Conservation (phyloP, 2,113 vertebrate genomes). For the mouse (Mus musculus) region DNA sequence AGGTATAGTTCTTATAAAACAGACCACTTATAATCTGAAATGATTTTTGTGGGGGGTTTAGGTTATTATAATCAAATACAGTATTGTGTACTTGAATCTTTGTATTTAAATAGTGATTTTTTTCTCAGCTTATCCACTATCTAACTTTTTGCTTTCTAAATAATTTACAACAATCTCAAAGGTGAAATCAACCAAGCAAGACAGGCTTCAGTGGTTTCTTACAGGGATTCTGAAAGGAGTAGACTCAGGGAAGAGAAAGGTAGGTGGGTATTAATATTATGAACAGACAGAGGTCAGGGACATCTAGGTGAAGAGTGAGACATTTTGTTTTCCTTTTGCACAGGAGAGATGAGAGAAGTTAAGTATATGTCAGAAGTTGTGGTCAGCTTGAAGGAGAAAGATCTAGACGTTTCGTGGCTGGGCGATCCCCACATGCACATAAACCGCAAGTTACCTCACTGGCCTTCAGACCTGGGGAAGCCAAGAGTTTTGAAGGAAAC, state of each 20-base stretch:
- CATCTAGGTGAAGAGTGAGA: not conserved
- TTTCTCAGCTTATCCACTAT: not conserved
- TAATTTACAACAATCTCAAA: slow-evolving; percentile 16
- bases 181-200: not conserved
- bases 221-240: not conserved
- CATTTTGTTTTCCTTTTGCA: not conserved
- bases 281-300: not conserved
- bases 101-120: not conserved
- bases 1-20: not conserved
- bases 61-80: not conserved
- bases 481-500: not conserved
- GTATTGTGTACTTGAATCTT: not conserved
- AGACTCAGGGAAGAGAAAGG: not conserved
- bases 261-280: not conserved
- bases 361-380: not conserved
- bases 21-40: not conserved
- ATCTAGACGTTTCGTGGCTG: not conserved
- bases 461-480: not conserved
- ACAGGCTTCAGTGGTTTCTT: not conserved
- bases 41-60: not conserved
- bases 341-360: not conserved
- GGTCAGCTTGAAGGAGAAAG: not conserved
- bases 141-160: not conserved
- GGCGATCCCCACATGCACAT: not conserved
- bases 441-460: not conserved